phyloP scores from a whole-genome alignment of 2,113 vertebrate species.

The Lophius piscatorius region DNA sequence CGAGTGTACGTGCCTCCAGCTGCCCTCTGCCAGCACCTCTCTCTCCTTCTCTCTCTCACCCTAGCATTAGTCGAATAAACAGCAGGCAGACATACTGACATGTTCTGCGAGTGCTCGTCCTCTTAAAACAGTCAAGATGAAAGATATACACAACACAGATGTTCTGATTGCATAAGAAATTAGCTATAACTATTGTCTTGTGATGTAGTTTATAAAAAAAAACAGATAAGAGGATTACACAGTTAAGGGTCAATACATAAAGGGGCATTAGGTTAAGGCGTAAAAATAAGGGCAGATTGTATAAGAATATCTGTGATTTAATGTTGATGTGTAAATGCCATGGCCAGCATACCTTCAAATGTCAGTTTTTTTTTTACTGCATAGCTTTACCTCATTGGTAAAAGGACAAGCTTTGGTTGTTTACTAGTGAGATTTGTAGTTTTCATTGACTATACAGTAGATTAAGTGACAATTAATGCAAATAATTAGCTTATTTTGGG shows the following conservation, averaged over 20 bases:
- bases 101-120: constrained; percentile 26
- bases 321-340: too few species aligned
- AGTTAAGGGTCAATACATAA: too few species aligned
- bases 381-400: too few species aligned
- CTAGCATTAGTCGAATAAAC: constrained; percentile 34
- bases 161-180: constrained; percentile 8
- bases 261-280: too few species aligned
- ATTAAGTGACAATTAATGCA: constrained; percentile 4
- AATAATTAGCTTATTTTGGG: constrained; percentile 1
- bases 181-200: too few species aligned
- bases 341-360: too few species aligned
- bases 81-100: constrained; percentile 15
- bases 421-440: neutral
- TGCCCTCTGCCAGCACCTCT: constrained; percentile 45
- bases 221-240: too few species aligned
- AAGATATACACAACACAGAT: neutral
- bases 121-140: neutral
- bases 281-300: too few species aligned
- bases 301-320: too few species aligned
- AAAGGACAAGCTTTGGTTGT: neutral
- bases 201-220: too few species aligned
- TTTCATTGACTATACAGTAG: too few species aligned
- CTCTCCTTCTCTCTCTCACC: constrained; percentile 12
- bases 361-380: too few species aligned
- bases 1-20: constrained; percentile 69